Conservation (phyloP, 2,888 invertebrate genomes). For the Brachylomia viminalis region DNA sequence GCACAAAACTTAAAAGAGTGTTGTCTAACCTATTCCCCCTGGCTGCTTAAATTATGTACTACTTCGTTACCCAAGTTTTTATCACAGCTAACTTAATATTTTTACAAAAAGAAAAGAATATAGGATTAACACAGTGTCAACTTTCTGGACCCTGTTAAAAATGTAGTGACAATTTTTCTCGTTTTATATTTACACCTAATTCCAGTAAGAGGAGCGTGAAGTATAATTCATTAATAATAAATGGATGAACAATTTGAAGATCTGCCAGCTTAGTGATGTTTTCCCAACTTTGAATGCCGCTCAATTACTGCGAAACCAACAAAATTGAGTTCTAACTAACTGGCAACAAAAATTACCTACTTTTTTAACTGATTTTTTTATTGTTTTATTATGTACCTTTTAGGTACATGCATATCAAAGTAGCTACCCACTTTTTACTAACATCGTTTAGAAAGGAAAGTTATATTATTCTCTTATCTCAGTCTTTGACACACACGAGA, state of each 20-base stretch:
- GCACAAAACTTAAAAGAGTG: slow-evolving; percentile 6
- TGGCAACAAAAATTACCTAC: slow-evolving; percentile 15
- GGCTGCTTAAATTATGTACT: slow-evolving; percentile 46
- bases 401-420: neutral
- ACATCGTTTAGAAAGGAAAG: neutral
- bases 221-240: slow-evolving; percentile 13
- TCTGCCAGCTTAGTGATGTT: neutral
- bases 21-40: slow-evolving; percentile 17
- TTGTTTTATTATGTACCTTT: neutral
- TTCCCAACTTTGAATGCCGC: slow-evolving; percentile 24
- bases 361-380: neutral
- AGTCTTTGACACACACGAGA: slow-evolving; percentile 1
- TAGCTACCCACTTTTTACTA: neutral
- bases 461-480: slow-evolving; percentile 10
- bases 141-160: slow-evolving; percentile 28
- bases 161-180: slow-evolving; percentile 19
- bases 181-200: neutral
- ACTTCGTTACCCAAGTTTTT: slow-evolving; percentile 54
- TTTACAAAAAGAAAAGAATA: slow-evolving; percentile 13
- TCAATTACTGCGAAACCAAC: slow-evolving; percentile 18
- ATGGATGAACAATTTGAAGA: slow-evolving; percentile 18
- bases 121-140: slow-evolving; percentile 12
- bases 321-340: slow-evolving; percentile 13
- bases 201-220: neutral
- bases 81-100: slow-evolving; percentile 5